Percentiles rank a stretch among this genome's conserved stretches.
Evolutionary conservation across 2,797 vertebrate genomes (phyloP).

Genomic region (Sebastiscus tertius): DNA sequence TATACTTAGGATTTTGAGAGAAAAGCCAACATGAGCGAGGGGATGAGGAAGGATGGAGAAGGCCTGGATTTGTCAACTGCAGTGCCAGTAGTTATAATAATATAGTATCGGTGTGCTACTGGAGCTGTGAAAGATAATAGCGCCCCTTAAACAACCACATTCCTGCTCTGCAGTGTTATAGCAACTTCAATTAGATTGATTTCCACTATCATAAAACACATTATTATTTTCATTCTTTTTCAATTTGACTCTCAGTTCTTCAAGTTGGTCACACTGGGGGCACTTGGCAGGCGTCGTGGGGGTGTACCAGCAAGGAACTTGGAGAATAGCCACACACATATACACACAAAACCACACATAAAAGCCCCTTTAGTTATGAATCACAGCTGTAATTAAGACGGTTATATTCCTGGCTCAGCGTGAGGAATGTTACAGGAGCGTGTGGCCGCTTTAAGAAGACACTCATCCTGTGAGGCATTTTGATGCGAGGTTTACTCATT

Average conservation of each 20-base stretch:
- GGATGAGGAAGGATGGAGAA: slow-evolving; percentile 40
- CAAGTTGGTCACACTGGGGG: slow-evolving; percentile 10
- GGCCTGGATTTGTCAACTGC: slow-evolving; percentile 34
- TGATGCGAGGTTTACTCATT: slow-evolving; percentile 49
- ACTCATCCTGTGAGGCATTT: slow-evolving; percentile 50
- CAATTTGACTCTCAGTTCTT: slow-evolving; percentile 10
- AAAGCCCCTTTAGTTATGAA: slow-evolving; percentile 54
- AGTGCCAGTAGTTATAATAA: slow-evolving; percentile 52
- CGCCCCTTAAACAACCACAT: slow-evolving; percentile 40
- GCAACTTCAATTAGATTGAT: slow-evolving; percentile 47
- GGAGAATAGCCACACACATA: slow-evolving; percentile 35
- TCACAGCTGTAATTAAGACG: slow-evolving; percentile 72
- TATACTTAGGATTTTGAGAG: slow-evolving; percentile 26
- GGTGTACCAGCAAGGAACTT: slow-evolving; percentile 11
- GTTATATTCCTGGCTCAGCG: slow-evolving; percentile 56
- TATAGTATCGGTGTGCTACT: slow-evolving; percentile 36
- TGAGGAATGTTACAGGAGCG: slow-evolving; percentile 58
- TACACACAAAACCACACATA: slow-evolving; percentile 32
- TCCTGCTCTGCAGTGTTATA: slow-evolving; percentile 32
- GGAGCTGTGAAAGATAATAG: slow-evolving; percentile 51
- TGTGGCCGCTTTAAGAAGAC: slow-evolving; percentile 44
- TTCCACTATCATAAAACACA: slow-evolving; percentile 37
- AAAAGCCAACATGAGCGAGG: slow-evolving; percentile 30
- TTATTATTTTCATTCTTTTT: slow-evolving; percentile 28
- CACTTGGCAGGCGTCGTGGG: background rate